Base-by-base conservation (phyloP, 30 jellyfish, hydroid and myxozoan species). In the Clytia hemisphaerica region DNA sequence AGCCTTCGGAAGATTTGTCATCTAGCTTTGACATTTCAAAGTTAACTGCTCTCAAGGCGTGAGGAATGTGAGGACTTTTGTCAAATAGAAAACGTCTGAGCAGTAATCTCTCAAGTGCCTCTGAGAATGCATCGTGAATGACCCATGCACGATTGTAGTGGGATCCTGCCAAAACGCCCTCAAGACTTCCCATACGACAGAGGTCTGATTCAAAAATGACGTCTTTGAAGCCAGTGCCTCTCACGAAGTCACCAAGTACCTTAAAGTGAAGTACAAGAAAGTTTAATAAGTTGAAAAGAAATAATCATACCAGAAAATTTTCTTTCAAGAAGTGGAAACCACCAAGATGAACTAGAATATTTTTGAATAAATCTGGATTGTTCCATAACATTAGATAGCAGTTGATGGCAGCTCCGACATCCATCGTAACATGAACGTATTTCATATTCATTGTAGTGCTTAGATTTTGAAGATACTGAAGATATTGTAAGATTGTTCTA, bases 141-240 rank as follows among this genome's bases (percentile, higher is more conserved):
- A 66, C 40, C 82, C 83, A 76, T 21, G 61, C 42, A 9, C 86
- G 86, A 31, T 74, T 74, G 37, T 74, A 74, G 25, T 74, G 86
- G n/a, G 86, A n/a, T 10, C 86, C 86, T 18, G 40, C 14, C 60
- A 58, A 22, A 32, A 60, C 78, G 4, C 79, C 86, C 5, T 74
- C 32, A 2, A 74, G 32, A 36, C 77, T 72, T 29, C n/a, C 53
- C 16, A 16, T 7, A 7, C 14, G 10, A 16, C 53, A 40, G 53
- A 40, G 10, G 16, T 40, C 53, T 7, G 53, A 40, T 40, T 40
- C 53, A 40, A 40, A 40, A 7, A 40, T 40, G 16, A 40, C 53
- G 16, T 40, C 53, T 40, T 40, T 16, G 16, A 40, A 40, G 14
- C 53, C 53, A 10, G 53, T 7, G 10, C 16, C 53, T 7, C 14